These are phyloP conservation scores for Enteromius radiatus DNA, from an alignment of 2,797 vertebrate species.

Conservation along the genomic window DNA sequence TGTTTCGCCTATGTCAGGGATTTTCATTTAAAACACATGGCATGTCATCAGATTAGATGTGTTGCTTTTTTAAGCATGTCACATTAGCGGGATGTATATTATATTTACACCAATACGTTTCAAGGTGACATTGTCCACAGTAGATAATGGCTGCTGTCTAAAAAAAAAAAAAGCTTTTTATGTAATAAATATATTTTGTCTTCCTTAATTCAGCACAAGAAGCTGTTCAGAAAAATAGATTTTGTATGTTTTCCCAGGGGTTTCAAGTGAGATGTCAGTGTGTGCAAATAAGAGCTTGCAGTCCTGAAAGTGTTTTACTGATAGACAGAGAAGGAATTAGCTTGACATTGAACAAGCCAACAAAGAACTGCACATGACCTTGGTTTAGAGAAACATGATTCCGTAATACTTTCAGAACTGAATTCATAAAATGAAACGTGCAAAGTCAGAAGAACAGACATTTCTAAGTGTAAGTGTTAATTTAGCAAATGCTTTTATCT, in stretches of 20 bases:
- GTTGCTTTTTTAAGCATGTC: constrained; percentile 29
- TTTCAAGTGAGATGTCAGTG: constrained; percentile 12
- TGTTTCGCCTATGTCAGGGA: constrained; percentile 43
- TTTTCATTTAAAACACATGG: constrained; percentile 36
- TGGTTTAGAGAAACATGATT: background rate
- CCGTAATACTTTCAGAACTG: background rate
- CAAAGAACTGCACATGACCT: background rate
- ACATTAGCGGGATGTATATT: constrained; percentile 16
- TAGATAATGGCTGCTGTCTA: constrained; percentile 3
- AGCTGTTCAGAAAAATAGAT: constrained; percentile 11
- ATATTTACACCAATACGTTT: background rate
- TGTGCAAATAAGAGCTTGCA: constrained; percentile 8
- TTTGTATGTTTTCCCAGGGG: background rate
- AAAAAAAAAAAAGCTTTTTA: constrained; percentile 7
- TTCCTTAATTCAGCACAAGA: background rate
- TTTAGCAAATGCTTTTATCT: constrained; percentile 12
- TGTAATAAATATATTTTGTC: background rate
- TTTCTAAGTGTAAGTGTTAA: background rate
- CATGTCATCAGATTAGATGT: constrained; percentile 35
- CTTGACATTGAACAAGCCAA: background rate
- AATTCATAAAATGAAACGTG: background rate
- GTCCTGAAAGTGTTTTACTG: background rate
- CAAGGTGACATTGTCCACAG: constrained; percentile 25
- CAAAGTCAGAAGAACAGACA: background rate
- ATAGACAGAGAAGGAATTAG: background rate